phyloP scores from a whole-genome alignment of 2,888 invertebrate genomes.

The Anodontia alba region DNA sequence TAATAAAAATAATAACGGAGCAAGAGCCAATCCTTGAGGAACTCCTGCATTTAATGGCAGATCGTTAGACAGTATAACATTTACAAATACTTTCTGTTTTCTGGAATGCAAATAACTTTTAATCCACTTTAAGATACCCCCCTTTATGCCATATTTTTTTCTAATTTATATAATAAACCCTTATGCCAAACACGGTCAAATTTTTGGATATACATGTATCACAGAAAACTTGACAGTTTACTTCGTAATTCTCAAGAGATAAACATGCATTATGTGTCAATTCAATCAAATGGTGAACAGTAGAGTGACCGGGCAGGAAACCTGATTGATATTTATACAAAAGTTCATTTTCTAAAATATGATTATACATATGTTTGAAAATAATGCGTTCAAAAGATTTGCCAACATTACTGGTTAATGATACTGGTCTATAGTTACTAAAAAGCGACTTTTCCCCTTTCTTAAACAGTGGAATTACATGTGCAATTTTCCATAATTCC shows the following conservation, averaged over 20 bases:
- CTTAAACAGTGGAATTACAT: conserved; percentile 1
- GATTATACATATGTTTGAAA: conserved; percentile 18
- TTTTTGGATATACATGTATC: background rate
- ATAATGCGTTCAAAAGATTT: background rate
- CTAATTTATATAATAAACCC: too few species aligned
- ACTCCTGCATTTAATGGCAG: too few species aligned
- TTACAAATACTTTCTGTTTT: too few species aligned
- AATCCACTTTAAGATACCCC: too few species aligned
- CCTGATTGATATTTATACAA: conserved; percentile 22
- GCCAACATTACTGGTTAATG: background rate
- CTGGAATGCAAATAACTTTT: too few species aligned
- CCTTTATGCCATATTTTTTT: too few species aligned
- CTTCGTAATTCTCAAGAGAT: background rate
- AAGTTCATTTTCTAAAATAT: background rate
- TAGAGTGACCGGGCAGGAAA: conserved; percentile 14
- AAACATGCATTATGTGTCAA: background rate
- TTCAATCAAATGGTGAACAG: conserved; percentile 10
- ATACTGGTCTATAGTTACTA: conserved; percentile 1
- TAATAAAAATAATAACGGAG: conserved; percentile 10
- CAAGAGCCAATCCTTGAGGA: too few species aligned
- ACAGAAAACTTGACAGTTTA: background rate
- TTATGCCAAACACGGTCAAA: too few species aligned
- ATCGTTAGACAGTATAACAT: too few species aligned
- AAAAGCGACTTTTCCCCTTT: background rate
- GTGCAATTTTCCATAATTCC: background rate